Evolutionary conservation across 2,113 vertebrate species (phyloP).

Genomic region (Plecotus auritus): DNA sequence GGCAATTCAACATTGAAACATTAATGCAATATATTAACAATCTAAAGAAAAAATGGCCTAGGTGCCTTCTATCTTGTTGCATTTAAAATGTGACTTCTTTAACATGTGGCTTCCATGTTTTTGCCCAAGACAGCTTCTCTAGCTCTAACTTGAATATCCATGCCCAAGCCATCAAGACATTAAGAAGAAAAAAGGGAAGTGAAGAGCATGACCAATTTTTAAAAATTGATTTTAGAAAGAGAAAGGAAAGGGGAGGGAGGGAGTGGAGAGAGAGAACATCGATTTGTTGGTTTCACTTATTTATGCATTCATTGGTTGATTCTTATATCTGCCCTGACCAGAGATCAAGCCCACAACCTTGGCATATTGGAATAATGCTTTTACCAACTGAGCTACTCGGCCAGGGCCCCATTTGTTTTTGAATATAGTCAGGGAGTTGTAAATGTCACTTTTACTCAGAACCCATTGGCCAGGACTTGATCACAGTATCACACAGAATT

Average conservation of each 20-base stretch:
- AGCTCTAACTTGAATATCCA: background rate
- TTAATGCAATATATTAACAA: background rate
- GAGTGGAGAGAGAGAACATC: background rate
- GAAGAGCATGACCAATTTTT: background rate
- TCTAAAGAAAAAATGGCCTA: background rate
- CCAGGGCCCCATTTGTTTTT: background rate
- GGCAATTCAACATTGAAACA: background rate
- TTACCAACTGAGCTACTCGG: background rate
- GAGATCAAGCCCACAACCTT: background rate
- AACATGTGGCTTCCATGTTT: background rate
- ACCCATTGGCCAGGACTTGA: background rate
- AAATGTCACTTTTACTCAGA: background rate
- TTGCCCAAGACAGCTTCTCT: background rate
- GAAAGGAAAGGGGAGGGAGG: background rate
- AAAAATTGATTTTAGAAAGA: background rate
- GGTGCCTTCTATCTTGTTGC: background rate
- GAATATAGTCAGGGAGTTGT: background rate
- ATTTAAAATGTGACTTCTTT: background rate
- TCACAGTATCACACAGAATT: background rate
- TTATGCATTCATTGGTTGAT: background rate
- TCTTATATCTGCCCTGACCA: background rate
- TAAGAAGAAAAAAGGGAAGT: background rate
- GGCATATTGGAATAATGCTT: background rate
- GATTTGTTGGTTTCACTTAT: background rate
- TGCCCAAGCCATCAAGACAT: background rate